Evolutionary conservation across 1,140 invertebrate genomes (phyloP).

Genomic region (Nymphalis io): DNA sequence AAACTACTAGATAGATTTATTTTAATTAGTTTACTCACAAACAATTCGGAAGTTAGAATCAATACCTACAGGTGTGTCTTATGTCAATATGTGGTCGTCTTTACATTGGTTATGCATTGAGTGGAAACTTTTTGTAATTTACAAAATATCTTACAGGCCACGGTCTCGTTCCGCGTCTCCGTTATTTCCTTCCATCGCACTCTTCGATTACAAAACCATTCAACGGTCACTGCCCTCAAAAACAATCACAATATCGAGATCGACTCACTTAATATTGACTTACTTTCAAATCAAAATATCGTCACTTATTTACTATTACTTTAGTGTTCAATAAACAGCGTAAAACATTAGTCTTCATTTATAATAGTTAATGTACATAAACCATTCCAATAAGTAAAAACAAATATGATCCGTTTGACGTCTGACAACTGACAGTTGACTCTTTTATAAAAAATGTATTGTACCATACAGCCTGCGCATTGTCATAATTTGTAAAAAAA

Average conservation of each 20-base stretch:
- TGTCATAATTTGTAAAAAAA: no score
- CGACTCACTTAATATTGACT: neutral
- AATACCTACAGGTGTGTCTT: slow-evolving; percentile 12
- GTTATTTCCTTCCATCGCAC: slow-evolving; percentile 51
- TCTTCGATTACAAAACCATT: slow-evolving; percentile 32
- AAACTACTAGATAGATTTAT: neutral
- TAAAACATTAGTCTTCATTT: neutral
- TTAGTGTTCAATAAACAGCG: neutral
- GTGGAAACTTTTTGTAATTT: neutral
- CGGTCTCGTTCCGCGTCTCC: slow-evolving; percentile 45
- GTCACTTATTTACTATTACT: neutral
- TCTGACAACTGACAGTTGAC: slow-evolving; percentile 4
- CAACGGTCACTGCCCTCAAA: slow-evolving; percentile 23
- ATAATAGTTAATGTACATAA: neutral
- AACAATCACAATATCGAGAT: slow-evolving; percentile 14
- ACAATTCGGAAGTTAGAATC: neutral
- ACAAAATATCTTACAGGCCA: slow-evolving; percentile 39
- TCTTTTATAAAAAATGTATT: neutral
- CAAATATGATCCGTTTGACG: slow-evolving; percentile 12
- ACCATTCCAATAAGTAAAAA: slow-evolving; percentile 22
- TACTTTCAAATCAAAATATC: slow-evolving; percentile 3
- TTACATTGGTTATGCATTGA: neutral
- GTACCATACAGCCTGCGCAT: no score
- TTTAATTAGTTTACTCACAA: slow-evolving; percentile 15
- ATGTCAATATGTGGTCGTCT: slow-evolving; percentile 3